phyloP scores from a whole-genome alignment of 1,140 invertebrate genomes.

The Drosophila tropicalis region DNA sequence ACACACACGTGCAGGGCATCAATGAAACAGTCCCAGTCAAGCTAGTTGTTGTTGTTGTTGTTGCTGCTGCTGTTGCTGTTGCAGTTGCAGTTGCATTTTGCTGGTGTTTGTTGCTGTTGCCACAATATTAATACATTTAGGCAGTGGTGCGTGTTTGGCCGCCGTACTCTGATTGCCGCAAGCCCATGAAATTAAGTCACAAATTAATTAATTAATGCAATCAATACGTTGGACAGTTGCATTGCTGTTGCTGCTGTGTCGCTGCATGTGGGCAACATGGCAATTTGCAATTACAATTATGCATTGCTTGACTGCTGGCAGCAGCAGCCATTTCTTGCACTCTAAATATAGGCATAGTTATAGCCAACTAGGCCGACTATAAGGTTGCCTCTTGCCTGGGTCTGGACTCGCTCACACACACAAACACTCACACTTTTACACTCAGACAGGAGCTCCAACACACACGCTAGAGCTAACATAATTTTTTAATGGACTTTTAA shows the following conservation, averaged over 20 bases:
- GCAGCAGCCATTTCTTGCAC: slow-evolving; percentile 59
- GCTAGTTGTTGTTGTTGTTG: slow-evolving; percentile 23
- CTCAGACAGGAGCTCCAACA: slow-evolving; percentile 59
- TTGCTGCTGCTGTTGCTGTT: background rate
- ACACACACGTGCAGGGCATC: slow-evolving; percentile 56
- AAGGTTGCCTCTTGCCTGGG: slow-evolving; percentile 44
- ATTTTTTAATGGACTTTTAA: slow-evolving; percentile 81
- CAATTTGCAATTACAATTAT: slow-evolving; percentile 77
- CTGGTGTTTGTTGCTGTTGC: slow-evolving; percentile 25
- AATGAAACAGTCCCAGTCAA: slow-evolving; percentile 15
- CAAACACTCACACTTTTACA: slow-evolving; percentile 29
- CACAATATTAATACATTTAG: slow-evolving; percentile 77
- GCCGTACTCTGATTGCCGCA: slow-evolving; percentile 72
- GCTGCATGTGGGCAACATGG: slow-evolving; percentile 57
- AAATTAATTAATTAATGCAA: slow-evolving; percentile 83
- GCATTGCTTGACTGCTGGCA: slow-evolving; percentile 50
- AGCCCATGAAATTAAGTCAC: slow-evolving; percentile 82
- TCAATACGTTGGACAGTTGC: slow-evolving; percentile 81
- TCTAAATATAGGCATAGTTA: slow-evolving; percentile 52
- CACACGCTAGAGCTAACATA: slow-evolving; percentile 59
- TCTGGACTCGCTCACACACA: slow-evolving; percentile 34
- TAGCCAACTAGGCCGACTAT: slow-evolving; percentile 35
- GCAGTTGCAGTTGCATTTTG: slow-evolving; percentile 31
- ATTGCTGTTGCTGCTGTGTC: slow-evolving; percentile 45
- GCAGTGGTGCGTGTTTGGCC: slow-evolving; percentile 61